Evolutionary conservation across 2,888 invertebrate genomes (phyloP), one percentile per base, ranked within the genome.

Genomic region (Ectobius pallidus): DNA sequence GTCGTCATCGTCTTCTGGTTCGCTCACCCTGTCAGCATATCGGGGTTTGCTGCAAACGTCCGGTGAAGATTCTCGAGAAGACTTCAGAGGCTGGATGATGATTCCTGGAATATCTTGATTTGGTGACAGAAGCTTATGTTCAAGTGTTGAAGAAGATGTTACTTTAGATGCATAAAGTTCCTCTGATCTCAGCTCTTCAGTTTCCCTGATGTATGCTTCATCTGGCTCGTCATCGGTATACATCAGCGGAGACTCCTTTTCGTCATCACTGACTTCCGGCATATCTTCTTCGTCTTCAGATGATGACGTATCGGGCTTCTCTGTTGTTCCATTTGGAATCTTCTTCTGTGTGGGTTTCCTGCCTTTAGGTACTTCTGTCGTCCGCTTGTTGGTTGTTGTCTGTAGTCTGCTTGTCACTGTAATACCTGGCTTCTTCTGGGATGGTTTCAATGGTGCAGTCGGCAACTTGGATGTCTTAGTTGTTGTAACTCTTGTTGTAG

Each of bases 41-140:
- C 92, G 86, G 2, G 91, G 90, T 70, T 86, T 87, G 78, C 90
- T 89, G 71, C 91, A 87, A 74, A 89, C 87, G 79, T 92, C 91
- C 0, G 92, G 92, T 3, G 92, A 91, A 67, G 90, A 90, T 81
- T 92, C 92, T 20, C 92, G 83, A 0, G 92, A 92, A 65, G 92
- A 92, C 81, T 90, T 91, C 0, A 92, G 62, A 3, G 55, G 55
- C 9, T 62, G 71, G 25, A 71, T 70, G 22, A 65, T 58, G n/a
- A 62, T 20, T 39, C 49, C 44, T 7, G 69, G 52, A 49, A 62
- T 20, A 11, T 71, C 30, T 18, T 49, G 49, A 27, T 27, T 32
- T 20, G 72, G 68, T 7, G 74, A 71, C 6, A 75, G 68, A 4
- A 73, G 42, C 14, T 61, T 55, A 42, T 75, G 49, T 27, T 75